Percentiles rank a stretch among this genome's conserved stretches.
Conservation (phyloP, 1,140 invertebrate genomes). For the Ostrea edulis region DNA sequence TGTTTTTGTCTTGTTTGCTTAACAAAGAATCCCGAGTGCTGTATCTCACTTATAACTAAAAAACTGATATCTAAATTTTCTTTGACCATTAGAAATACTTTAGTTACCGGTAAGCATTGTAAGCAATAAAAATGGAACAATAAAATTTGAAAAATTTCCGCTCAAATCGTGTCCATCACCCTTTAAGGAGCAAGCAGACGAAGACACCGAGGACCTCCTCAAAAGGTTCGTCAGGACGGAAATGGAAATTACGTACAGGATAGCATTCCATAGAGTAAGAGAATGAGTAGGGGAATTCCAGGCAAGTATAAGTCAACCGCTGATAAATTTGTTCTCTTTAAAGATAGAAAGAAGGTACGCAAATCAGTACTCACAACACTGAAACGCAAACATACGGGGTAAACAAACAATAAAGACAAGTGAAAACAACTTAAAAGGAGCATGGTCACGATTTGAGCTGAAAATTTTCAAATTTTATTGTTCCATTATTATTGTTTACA, state of each 20-base stretch:
- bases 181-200: background rate
- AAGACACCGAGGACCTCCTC: background rate
- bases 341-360: background rate
- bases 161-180: no score
- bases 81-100: no score
- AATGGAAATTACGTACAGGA: background rate
- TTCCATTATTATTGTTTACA: no score
- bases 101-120: no score
- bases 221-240: background rate
- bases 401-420: background rate
- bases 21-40: no score
- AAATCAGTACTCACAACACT: background rate
- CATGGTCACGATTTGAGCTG: no score
- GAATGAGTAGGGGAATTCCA: background rate
- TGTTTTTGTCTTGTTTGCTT: no score
- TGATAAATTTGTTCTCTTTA: background rate
- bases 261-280: background rate
- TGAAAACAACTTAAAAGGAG: slow-evolving; percentile 1
- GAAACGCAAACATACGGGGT: background rate
- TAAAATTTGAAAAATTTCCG: no score
- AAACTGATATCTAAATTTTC: no score
- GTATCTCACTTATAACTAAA: no score
- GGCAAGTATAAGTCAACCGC: background rate
- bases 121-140: no score
- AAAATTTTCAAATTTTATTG: no score